phyloP scores from a whole-genome alignment of 35 echinoderm and acorn worm species.

The Apostichopus japonicus region DNA sequence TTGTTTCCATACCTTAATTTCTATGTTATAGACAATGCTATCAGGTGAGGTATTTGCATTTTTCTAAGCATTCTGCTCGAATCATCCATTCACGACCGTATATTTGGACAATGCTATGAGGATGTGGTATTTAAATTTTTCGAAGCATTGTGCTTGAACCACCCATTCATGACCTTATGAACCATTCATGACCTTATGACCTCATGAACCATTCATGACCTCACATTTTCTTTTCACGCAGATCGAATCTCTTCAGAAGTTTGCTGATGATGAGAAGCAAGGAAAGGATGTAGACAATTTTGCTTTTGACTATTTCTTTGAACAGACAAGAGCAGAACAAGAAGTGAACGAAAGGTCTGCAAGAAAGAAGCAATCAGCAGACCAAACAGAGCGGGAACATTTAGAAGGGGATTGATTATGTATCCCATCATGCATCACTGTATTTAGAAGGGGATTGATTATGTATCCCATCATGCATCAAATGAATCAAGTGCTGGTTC shows the following conservation, averaged over 20 bases:
- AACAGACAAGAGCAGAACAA: slow-evolving; percentile 63
- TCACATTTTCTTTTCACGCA: slow-evolving; percentile 9
- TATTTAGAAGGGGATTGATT: neutral
- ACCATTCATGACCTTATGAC: neutral
- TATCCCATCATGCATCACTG: slow-evolving; percentile 23
- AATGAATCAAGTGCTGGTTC: too few relatives aligned
- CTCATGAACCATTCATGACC: neutral
- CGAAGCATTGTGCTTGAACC: too few relatives aligned
- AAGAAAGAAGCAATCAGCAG: neutral
- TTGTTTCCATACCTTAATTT: too few relatives aligned
- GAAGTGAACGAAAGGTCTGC: slow-evolving; percentile 4
- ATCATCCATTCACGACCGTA: too few relatives aligned
- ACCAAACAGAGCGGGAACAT: slow-evolving; percentile 18
- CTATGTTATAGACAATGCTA: too few relatives aligned
- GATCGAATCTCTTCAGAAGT: slow-evolving; percentile 85
- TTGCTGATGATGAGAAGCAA: slow-evolving; percentile 25
- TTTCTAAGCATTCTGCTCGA: too few relatives aligned
- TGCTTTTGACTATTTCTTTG: slow-evolving; percentile 98
- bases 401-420: slow-evolving; percentile 43
- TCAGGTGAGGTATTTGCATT: too few relatives aligned
- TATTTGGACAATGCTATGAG: too few relatives aligned
- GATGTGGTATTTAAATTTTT: too few relatives aligned
- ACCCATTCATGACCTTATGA: neutral
- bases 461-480: neutral
- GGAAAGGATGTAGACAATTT: slow-evolving; percentile 33